Evolutionary conservation across 1,140 invertebrate species (phyloP).

Genomic region (Antheraea pernyi): DNA sequence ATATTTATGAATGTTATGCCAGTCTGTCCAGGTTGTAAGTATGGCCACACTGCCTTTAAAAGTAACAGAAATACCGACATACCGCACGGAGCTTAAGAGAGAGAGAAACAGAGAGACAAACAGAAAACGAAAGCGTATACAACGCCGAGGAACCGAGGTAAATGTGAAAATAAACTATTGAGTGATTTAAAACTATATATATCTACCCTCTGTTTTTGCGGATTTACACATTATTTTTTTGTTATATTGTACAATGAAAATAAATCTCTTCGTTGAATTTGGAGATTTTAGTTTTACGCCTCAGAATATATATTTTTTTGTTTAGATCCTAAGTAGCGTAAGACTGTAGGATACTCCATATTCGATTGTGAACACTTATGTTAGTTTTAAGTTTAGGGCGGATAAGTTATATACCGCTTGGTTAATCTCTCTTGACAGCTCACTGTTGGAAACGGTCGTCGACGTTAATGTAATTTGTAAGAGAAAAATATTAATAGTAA

Average conservation of each 20-base stretch:
- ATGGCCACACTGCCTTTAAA: conserved; percentile 73
- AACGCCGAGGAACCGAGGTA: conserved; percentile 68
- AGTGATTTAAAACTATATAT: conserved; percentile 42
- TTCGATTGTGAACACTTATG: conserved; percentile 23
- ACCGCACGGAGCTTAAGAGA: conserved; percentile 57
- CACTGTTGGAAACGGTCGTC: conserved; percentile 34
- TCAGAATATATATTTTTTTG: background rate
- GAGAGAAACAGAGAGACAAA: conserved; percentile 46
- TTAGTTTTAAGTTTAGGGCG: background rate
- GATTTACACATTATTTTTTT: background rate
- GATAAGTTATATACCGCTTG: conserved; percentile 6
- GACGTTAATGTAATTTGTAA: conserved; percentile 17
- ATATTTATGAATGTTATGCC: conserved; percentile 57
- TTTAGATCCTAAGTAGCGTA: conserved; percentile 5
- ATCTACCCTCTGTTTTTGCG: conserved; percentile 10
- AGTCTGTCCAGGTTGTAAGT: conserved; percentile 72
- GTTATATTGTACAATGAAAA: background rate
- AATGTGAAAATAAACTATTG: conserved; percentile 52
- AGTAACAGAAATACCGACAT: conserved; percentile 54
- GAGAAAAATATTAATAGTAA: conserved; percentile 15
- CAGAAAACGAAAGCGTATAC: conserved; percentile 40
- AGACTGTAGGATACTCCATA: conserved; percentile 26
- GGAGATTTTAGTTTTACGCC: conserved; percentile 8
- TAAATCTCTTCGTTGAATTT: background rate
- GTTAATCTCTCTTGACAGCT: conserved; percentile 44